Evolutionary conservation across 2,797 vertebrate species (phyloP).

Genomic region (Sebastes trivittatus): DNA sequence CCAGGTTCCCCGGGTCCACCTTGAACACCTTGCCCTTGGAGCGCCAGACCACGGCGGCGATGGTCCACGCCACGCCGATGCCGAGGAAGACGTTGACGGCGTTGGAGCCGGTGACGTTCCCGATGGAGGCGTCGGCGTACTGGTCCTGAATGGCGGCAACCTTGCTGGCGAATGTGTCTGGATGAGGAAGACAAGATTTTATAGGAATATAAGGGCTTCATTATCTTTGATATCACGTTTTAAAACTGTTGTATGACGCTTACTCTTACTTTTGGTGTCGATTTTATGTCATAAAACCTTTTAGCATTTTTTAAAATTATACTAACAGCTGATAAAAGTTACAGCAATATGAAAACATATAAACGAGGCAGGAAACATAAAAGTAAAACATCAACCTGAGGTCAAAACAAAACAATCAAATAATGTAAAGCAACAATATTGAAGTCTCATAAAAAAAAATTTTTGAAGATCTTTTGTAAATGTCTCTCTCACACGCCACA

Average conservation of each 20-base stretch:
- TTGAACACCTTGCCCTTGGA: slow-evolving; percentile 77
- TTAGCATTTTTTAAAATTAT: background rate
- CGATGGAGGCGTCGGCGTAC: slow-evolving; percentile 89
- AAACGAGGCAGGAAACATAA: background rate
- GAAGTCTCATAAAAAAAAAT: background rate
- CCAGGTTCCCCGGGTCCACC: slow-evolving; percentile 86
- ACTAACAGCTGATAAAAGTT: background rate
- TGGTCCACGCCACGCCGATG: slow-evolving; percentile 90
- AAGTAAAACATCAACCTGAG: background rate
- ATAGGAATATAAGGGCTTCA: background rate
- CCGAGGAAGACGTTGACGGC: slow-evolving; percentile 90
- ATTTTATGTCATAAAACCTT: background rate
- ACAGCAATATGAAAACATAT: background rate
- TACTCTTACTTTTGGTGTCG: background rate
- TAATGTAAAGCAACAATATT: slow-evolving; percentile 4
- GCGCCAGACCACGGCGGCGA: slow-evolving; percentile 86
- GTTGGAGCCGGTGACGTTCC: slow-evolving; percentile 89
- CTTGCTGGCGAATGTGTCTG: slow-evolving; percentile 90
- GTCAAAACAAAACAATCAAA: background rate
- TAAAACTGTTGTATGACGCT: background rate
- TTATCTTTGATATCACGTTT: background rate
- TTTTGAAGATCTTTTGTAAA: background rate
- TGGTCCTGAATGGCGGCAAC: slow-evolving; percentile 91
- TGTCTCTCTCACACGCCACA: background rate
- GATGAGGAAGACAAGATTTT: background rate